Evolutionary conservation across 2,113 vertebrate species (phyloP).

Genomic region (Zosterops borbonicus): DNA sequence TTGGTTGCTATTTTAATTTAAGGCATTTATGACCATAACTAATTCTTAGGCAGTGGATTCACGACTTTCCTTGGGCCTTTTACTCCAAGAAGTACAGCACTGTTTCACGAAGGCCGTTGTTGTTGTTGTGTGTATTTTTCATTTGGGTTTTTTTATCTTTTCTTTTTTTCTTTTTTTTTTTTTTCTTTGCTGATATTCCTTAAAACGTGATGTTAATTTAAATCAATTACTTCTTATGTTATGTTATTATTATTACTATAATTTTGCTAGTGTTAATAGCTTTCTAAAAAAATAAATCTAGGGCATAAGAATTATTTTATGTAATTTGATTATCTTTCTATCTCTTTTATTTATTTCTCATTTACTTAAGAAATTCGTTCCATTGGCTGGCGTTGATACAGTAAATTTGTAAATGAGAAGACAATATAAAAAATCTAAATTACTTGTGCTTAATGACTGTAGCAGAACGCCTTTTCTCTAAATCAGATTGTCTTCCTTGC

Average conservation of each 20-base stretch:
- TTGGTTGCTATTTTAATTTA: constrained; percentile 74
- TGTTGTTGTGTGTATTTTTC: neutral
- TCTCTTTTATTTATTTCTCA: constrained; percentile 91
- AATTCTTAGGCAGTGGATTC: constrained; percentile 67
- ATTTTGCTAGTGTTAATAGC: constrained; percentile 76
- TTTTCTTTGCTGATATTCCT: constrained; percentile 57
- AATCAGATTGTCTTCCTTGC: constrained; percentile 92
- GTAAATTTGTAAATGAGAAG: constrained; percentile 87
- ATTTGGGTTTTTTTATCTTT: neutral
- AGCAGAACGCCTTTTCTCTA: constrained; percentile 86
- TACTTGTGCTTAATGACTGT: constrained; percentile 92
- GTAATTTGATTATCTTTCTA: constrained; percentile 85
- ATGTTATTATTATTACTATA: constrained; percentile 76
- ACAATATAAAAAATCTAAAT: constrained; percentile 86
- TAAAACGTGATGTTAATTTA: constrained; percentile 77
- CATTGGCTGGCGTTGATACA: constrained; percentile 89
- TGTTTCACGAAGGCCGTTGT: constrained; percentile 22
- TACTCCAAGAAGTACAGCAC: constrained; percentile 8
- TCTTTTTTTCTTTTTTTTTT: neutral
- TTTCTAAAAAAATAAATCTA: constrained; percentile 76
- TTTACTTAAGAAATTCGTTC: constrained; percentile 91
- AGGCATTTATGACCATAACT: constrained; percentile 73
- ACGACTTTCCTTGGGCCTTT: constrained; percentile 66
- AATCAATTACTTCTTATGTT: constrained; percentile 79
- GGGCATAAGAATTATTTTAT: constrained; percentile 81